Conservation (phyloP, 1,140 invertebrate species). For the Nasonia vitripennis region DNA sequence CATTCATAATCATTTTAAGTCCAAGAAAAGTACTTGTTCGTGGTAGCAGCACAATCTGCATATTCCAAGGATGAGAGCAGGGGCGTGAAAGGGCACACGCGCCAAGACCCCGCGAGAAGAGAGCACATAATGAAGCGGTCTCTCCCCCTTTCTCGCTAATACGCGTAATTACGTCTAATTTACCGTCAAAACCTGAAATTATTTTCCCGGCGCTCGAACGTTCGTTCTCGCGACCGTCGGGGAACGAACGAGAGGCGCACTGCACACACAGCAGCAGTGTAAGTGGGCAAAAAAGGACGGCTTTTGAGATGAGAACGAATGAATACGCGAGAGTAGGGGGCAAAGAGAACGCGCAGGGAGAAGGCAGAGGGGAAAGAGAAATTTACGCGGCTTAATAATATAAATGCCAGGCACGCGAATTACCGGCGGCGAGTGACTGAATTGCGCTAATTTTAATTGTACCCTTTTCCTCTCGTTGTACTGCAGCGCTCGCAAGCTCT, state of each 20-base stretch:
- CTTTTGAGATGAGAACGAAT: neutral
- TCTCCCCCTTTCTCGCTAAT: constrained; percentile 55
- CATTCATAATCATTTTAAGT: neutral
- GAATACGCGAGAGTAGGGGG: neutral
- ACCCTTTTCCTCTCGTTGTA: constrained; percentile 57
- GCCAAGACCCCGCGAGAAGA: constrained; percentile 40
- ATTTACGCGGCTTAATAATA: constrained; percentile 69
- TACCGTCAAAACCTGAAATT: constrained; percentile 65
- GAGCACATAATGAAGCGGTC: constrained; percentile 64
- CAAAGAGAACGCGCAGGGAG: constrained; percentile 13
- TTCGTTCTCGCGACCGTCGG: neutral
- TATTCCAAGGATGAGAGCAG: neutral
- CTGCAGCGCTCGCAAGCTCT: neutral
- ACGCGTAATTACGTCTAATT: constrained; percentile 65
- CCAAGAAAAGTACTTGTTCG: neutral
- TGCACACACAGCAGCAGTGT: neutral
- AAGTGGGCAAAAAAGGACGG: neutral
- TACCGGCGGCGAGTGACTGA: constrained; percentile 67
- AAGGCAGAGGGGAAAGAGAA: constrained; percentile 50
- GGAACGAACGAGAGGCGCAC: neutral
- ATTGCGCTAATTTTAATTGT: constrained; percentile 73
- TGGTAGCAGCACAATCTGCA: neutral
- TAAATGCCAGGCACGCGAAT: constrained; percentile 69
- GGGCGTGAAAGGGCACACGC: constrained; percentile 49
- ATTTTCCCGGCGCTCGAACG: constrained; percentile 56